Base-by-base conservation (phyloP, 2,888 invertebrate genomes). In the Pharmacophagus antenor region DNA sequence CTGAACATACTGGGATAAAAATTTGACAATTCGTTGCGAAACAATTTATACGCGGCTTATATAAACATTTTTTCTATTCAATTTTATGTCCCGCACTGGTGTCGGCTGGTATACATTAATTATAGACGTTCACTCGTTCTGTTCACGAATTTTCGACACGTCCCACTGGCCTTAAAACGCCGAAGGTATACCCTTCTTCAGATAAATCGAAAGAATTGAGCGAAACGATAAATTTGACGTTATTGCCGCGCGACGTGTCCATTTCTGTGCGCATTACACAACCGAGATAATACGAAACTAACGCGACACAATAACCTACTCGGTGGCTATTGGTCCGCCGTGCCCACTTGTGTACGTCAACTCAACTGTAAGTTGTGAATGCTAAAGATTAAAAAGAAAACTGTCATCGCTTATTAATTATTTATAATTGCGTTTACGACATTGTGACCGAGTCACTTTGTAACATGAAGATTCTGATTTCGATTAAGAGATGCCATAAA, bases 231-330 rank as follows among this genome's bases (percentile, higher is more conserved):
- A 42, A 59, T 53, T 54, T 27, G 47, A 59, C 48, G n/a, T 25
- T 21, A 21, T 23, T 54, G 63, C 65, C 61, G 63, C 55, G 62
- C 62, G 64, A 53, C 61, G 65, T 68, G 62, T 65, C 65, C 66
- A 67, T 66, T 67, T 65, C 65, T 63, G 64, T 55, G 52, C 61
- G 31, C 44, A 57, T 72, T 69, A 70, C 70, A 69, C 73, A 74
- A 74, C 65, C 55, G 31, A 27, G 61, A 63, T 49, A 42, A 56
- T 62, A 63, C 54, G 50, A 63, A 53, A 67, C 68, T 66, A 71
- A 71, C 67, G 67, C 58, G 71, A 71, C 69, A 68, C 64, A 65
- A 64, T 72, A 67, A 69, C 73, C 73, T 63, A 71, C 66, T 67
- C 59, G 50, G 56, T 58, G 59, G 64, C 67, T 67, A 68, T 71